phyloP scores from a whole-genome alignment of 2,113 vertebrate species.

The Bos taurus region ARS-UCD2.0 NC_037337.1:33934001-33934500 shows the following conservation, averaged over 20 bases:
- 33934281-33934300: neutral
- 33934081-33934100: neutral
- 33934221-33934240: neutral
- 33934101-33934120: neutral
- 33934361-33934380: neutral
- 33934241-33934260: neutral
- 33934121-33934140: neutral
- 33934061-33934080: neutral
- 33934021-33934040: neutral
- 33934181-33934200: neutral
- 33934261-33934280: neutral
- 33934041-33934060: neutral
- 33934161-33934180: neutral
- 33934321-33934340: neutral
- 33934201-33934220: neutral
- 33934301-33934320: neutral
- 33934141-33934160: neutral
- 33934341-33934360: neutral
- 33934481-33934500: neutral
- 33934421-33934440: neutral
- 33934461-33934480: neutral
- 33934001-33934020: neutral
- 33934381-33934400: neutral
- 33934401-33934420: neutral
- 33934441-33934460: neutral